phyloP scores from a whole-genome alignment of 2,113 vertebrate genomes.

The Oryzias woworae region DNA sequence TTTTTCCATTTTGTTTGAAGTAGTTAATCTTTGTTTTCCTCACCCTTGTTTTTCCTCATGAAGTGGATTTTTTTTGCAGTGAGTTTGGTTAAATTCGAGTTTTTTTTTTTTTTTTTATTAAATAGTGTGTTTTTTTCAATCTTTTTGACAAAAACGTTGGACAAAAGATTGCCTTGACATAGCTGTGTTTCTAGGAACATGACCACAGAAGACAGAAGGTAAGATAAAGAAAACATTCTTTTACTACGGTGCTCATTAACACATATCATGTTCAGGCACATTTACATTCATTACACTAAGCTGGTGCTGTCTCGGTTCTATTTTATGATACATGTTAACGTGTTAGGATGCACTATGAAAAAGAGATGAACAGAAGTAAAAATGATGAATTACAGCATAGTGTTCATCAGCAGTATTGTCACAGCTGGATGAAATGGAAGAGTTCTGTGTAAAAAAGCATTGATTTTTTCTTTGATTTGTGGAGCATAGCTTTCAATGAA shows the following conservation, averaged over 20 bases:
- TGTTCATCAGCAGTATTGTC: conserved; percentile 22
- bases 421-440: conserved; percentile 38
- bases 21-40: conserved; percentile 41
- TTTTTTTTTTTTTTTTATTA: no score
- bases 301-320: conserved; percentile 17
- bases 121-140: no score
- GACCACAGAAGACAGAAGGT: conserved; percentile 58
- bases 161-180: conserved; percentile 1
- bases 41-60: conserved; percentile 10
- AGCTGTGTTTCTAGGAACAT: conserved; percentile 53
- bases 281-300: conserved; percentile 39
- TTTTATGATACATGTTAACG: conserved; percentile 23
- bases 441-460: conserved; percentile 41
- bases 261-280: conserved; percentile 58
- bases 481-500: conserved; percentile 49
- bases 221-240: conserved; percentile 60
- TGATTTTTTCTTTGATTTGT: conserved; percentile 65
- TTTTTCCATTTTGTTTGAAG: conserved; percentile 51
- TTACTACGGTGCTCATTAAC: conserved; percentile 66
- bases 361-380: conserved; percentile 27
- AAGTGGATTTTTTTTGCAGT: no score
- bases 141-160: no score
- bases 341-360: conserved; percentile 4
- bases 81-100: no score
- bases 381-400: conserved; percentile 26